Evolutionary conservation across 2,113 vertebrate genomes (phyloP).

Genomic region (Rhegmatorhina hoffmannsi): DNA sequence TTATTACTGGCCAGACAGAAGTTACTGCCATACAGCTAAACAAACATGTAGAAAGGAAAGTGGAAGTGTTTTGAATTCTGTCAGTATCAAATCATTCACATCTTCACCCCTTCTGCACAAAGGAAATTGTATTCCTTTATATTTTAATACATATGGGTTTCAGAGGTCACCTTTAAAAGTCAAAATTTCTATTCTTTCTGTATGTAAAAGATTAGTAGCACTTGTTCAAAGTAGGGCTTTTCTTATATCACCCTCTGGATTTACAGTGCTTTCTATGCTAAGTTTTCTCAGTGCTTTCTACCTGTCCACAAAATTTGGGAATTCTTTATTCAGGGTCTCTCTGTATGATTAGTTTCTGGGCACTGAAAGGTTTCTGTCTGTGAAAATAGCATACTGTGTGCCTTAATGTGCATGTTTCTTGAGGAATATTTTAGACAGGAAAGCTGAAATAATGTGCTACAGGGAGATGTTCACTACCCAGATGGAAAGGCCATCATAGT

Average conservation of each 20-base stretch:
- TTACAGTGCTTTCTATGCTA: background rate
- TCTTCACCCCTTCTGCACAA: background rate
- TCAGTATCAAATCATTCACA: background rate
- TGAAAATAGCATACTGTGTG: background rate
- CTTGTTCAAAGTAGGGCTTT: background rate
- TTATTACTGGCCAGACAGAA: background rate
- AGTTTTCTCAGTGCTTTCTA: background rate
- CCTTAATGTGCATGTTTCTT: background rate
- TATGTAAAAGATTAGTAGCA: background rate
- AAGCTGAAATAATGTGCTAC: background rate
- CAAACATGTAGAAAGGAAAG: background rate
- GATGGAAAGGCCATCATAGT: background rate
- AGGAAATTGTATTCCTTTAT: background rate
- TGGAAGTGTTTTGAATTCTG: background rate
- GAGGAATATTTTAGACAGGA: background rate
- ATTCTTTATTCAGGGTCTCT: background rate
- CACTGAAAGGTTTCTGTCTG: background rate
- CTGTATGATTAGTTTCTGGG: background rate
- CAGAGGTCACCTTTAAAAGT: background rate
- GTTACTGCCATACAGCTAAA: background rate
- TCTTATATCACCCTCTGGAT: background rate
- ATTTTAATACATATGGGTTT: background rate
- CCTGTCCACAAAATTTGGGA: background rate
- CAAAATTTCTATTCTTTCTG: background rate
- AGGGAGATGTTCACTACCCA: background rate